phyloP scores from a whole-genome alignment of 2,888 invertebrate genomes.

The Temnothorax rugatulus region DNA sequence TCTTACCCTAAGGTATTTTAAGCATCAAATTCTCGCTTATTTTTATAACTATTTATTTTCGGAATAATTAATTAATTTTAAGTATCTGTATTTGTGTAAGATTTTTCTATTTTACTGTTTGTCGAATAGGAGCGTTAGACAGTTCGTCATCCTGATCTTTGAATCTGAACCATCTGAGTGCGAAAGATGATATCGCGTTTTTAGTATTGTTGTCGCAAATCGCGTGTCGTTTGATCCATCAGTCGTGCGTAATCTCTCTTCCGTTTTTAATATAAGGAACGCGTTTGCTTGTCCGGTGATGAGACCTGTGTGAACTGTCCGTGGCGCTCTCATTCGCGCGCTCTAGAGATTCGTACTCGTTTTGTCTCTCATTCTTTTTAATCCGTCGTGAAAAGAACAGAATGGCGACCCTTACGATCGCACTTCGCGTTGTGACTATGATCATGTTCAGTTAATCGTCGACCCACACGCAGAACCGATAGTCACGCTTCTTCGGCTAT shows the following conservation, averaged over 20 bases:
- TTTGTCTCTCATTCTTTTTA: slow-evolving; percentile 22
- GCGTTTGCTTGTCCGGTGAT: slow-evolving; percentile 17
- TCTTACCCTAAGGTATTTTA: slow-evolving; percentile 81
- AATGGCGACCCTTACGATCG: slow-evolving; percentile 29
- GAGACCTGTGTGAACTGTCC: slow-evolving; percentile 28
- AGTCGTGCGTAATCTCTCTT: slow-evolving; percentile 30
- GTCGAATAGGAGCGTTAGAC: slow-evolving; percentile 27
- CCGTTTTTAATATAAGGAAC: slow-evolving; percentile 13
- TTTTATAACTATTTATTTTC: slow-evolving; percentile 86
- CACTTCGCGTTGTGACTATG: slow-evolving; percentile 20
- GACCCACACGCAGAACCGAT: slow-evolving; percentile 1
- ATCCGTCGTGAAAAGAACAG: slow-evolving; percentile 7
- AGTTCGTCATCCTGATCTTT: slow-evolving; percentile 22
- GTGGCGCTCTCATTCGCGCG: not conserved
- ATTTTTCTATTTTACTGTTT: slow-evolving; percentile 61
- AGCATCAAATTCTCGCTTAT: slow-evolving; percentile 85
- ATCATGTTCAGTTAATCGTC: slow-evolving; percentile 33
- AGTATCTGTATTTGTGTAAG: slow-evolving; percentile 69
- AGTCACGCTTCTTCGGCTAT: slow-evolving; percentile 31
- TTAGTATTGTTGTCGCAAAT: slow-evolving; percentile 11
- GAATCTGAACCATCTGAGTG: slow-evolving; percentile 14
- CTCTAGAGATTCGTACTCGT: slow-evolving; percentile 23
- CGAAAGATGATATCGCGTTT: slow-evolving; percentile 1
- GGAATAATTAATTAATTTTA: slow-evolving; percentile 72
- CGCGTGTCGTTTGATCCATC: not conserved